A percentile compares a stretch with the other conserved stretches of the same genome.
These are phyloP conservation scores for Numenius arquata DNA, from an alignment of 2,113 vertebrate genomes.

Conservation along the genomic window DNA sequence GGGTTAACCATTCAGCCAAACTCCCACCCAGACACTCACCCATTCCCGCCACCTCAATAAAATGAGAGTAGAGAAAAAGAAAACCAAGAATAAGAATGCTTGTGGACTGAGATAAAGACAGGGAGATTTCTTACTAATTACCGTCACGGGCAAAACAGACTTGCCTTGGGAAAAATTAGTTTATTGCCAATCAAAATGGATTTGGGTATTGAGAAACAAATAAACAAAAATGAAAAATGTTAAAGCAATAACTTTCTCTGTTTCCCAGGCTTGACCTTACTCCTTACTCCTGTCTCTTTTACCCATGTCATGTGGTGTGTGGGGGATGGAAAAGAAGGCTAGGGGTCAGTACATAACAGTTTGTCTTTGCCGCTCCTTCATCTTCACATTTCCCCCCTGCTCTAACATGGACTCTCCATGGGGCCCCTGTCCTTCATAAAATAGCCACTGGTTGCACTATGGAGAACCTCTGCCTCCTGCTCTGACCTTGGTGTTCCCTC, in stretches of 20 bases:
- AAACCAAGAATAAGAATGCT: not conserved
- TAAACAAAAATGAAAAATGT: not conserved
- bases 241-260: not conserved
- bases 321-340: not conserved
- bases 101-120: not conserved
- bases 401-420: not conserved
- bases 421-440: not conserved
- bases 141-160: not conserved
- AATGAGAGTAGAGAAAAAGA: not conserved
- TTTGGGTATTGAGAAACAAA: not conserved
- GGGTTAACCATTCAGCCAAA: not conserved
- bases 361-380: not conserved
- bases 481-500: not conserved
- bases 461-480: not conserved
- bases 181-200: not conserved
- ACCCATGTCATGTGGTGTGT: rapidly evolving
- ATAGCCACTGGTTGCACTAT: not conserved
- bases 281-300: not conserved
- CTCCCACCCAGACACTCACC: not conserved
- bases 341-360: rapidly evolving
- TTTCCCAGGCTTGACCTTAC: not conserved
- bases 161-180: not conserved
- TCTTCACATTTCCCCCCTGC: not conserved
- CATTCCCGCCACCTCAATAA: not conserved
- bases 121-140: not conserved